Evolutionary conservation across 2,797 vertebrate genomes (phyloP).

Genomic region (Sardinella longiceps): DNA sequence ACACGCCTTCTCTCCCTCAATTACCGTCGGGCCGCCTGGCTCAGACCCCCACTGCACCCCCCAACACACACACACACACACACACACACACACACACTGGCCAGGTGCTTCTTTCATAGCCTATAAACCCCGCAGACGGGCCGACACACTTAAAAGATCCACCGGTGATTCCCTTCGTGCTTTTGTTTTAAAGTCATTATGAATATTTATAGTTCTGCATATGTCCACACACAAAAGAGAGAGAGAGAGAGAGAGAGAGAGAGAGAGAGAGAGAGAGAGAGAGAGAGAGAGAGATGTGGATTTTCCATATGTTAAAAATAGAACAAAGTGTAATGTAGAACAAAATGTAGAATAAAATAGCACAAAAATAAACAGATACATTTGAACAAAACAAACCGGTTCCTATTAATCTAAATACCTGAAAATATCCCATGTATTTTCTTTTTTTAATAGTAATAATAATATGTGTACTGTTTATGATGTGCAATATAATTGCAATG

Average conservation of each 20-base stretch:
- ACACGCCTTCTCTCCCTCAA: not conserved
- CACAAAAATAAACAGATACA: too few species aligned
- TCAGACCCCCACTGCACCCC: not conserved
- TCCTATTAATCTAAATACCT: not conserved
- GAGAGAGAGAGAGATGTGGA: not conserved
- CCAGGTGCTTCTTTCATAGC: not conserved
- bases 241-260: not conserved
- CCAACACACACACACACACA: too few species aligned
- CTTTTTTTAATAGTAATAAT: too few species aligned
- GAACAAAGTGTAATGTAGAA: not conserved
- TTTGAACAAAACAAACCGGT: not conserved
- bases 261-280: not conserved
- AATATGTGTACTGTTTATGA: not conserved
- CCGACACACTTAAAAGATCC: not conserved
- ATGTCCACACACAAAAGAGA: not conserved
- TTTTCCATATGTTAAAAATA: not conserved
- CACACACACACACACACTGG: too few species aligned
- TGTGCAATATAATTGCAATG: not conserved
- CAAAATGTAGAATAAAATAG: too few species aligned
- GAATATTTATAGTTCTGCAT: constrained; percentile 15
- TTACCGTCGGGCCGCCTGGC: not conserved
- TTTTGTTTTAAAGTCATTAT: constrained; percentile 1
- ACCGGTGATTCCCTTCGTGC: not conserved
- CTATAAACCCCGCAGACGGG: not conserved
- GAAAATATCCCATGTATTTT: too few species aligned